phyloP scores from a whole-genome alignment of 2,113 vertebrate species.

The Taxidea taxus region DNA sequence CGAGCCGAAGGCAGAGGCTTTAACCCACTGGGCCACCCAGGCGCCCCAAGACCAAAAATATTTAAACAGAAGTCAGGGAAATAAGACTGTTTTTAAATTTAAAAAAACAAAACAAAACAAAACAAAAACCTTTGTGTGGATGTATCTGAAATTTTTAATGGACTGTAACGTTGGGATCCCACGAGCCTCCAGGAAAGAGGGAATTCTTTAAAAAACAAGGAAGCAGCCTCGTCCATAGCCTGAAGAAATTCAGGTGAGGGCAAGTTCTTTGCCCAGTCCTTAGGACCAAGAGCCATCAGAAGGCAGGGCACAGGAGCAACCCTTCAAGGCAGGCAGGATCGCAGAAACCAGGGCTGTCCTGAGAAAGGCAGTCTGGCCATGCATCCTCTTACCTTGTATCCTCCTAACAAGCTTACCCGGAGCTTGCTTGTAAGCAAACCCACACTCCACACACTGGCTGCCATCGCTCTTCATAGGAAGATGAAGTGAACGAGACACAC shows the following conservation, averaged over 20 bases:
- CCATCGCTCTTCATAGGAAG: background rate
- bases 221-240: background rate
- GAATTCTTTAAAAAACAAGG: background rate
- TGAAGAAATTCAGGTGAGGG: background rate
- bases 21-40: too few relatives aligned
- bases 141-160: background rate
- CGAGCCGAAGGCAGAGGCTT: too few relatives aligned
- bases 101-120: background rate
- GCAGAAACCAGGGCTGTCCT: background rate
- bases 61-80: slow-evolving; percentile 20
- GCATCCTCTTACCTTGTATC: background rate
- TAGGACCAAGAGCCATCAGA: background rate
- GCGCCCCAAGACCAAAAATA: background rate
- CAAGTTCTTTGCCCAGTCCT: background rate
- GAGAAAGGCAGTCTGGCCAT: background rate
- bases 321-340: background rate
- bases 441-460: background rate
- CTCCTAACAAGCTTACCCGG: background rate
- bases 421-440: background rate
- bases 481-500: background rate
- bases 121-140: background rate
- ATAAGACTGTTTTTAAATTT: background rate
- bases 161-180: background rate
- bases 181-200: background rate
- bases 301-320: background rate